Evolutionary conservation across 1,140 invertebrate genomes (phyloP).

Genomic region (Caenorhabditis remanei): DNA sequence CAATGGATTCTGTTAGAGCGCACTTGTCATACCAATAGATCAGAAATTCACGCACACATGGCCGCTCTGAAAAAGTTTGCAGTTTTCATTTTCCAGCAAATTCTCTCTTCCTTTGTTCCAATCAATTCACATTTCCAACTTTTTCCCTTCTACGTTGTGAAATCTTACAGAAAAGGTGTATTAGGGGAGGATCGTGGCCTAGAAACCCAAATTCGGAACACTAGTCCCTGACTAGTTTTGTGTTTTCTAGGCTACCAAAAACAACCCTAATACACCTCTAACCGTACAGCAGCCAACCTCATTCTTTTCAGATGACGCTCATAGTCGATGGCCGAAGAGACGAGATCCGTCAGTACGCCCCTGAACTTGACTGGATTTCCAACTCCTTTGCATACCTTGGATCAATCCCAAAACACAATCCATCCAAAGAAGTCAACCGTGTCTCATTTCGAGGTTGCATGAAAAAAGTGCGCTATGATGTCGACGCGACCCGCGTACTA

Average conservation of each 20-base stretch:
- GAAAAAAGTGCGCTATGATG: constrained; percentile 92
- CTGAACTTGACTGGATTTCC: constrained; percentile 90
- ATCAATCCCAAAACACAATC: constrained; percentile 85
- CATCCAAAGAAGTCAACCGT: constrained; percentile 80
- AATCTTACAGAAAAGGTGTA: background rate
- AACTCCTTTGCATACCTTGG: constrained; percentile 91
- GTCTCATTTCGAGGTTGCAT: constrained; percentile 94
- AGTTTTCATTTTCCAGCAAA: background rate
- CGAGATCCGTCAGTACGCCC: constrained; percentile 89
- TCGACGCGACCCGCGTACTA: constrained; percentile 88
- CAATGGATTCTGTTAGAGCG: too few species aligned
- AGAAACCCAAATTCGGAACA: too few species aligned
- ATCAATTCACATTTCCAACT: background rate
- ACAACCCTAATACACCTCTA: too few species aligned
- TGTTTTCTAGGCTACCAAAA: too few species aligned
- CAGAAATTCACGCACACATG: too few species aligned
- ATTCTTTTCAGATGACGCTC: constrained; percentile 83
- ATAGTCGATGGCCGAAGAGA: constrained; percentile 89
- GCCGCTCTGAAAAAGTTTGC: background rate
- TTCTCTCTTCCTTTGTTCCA: constrained; percentile 23
- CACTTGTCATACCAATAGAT: too few species aligned
- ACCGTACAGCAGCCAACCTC: too few species aligned
- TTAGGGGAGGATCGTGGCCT: too few species aligned
- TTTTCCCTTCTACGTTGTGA: constrained; percentile 43
- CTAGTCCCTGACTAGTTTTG: too few species aligned